Evolutionary conservation across 2,113 vertebrate species (phyloP), one percentile per base, ranked within the genome.

Genomic region (Sporophila hypoxantha): DNA sequence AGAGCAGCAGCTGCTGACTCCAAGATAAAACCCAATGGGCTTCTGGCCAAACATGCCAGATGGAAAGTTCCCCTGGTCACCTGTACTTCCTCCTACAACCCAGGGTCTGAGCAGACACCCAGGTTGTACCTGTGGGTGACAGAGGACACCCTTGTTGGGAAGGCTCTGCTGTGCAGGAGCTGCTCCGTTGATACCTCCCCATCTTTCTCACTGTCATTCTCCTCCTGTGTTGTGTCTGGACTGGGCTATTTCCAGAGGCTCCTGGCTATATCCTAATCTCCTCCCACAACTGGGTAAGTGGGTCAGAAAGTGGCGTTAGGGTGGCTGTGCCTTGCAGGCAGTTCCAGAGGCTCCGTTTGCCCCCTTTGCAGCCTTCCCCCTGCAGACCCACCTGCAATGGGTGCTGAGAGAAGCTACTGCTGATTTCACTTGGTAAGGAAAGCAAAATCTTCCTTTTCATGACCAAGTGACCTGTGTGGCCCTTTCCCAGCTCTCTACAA

Each of bases 271-370:
- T 59, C 64, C 75, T 79, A 26, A 76, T 74, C 75, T 83, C 76
- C 55, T 83, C 62, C 0, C 18, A 62, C 73, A 86, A 57, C 29
- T 59, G 66, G 76, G 55, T 70, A 59, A 77, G 29, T 62, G 81
- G 67, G 68, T 64, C 3, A 1, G 47, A 37, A 34, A 42, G 67
- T n/a, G 83, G 62, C 67, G 73, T 36, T 78, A 73, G 52, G 56
- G 18, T n/a, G 77, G 36, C 59, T 76, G 36, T 82, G 59, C 84
- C 65, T 50, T 82, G 59, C 59, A 73, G 64, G 34, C n/a, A 15
- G 21, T 22, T 68, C 67, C 53, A 5, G 2, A 0, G 1, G n/a
- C n/a, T 20, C 37, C 1, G 1, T 36, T 49, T 0, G 0, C 3
- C 17, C 46, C 20, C n/a, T 10, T 5, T 2, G 0, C 47, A 50